Conservation (phyloP, 2,797 vertebrate genomes). For the Lepidocolaptes lacrymiger region DNA sequence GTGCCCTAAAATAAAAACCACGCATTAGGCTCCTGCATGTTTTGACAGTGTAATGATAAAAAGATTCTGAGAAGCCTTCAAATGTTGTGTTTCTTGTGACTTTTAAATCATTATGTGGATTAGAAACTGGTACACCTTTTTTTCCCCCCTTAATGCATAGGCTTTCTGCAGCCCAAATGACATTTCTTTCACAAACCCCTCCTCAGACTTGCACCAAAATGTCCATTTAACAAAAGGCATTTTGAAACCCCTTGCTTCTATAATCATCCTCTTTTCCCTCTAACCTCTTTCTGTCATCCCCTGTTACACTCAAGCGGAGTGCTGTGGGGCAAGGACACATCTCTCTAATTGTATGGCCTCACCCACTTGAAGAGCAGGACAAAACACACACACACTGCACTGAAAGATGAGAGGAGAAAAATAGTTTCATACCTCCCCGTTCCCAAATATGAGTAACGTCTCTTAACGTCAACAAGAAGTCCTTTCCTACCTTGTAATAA, state of each 20-base stretch:
- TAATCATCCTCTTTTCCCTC: background rate
- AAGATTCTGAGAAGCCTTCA: background rate
- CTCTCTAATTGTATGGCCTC: background rate
- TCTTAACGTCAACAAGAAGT: background rate
- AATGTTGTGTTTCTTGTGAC: background rate
- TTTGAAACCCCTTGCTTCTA: background rate
- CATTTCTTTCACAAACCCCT: background rate
- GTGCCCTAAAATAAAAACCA: background rate
- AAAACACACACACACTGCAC: background rate
- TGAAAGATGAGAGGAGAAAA: background rate
- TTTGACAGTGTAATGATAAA: background rate
- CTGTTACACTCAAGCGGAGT: background rate
- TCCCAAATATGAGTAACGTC: background rate
- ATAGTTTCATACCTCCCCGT: accelerated
- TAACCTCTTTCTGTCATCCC: slow-evolving; percentile 51
- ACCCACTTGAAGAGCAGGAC: background rate
- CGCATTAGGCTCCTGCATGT: background rate
- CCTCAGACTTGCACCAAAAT: background rate
- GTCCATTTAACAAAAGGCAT: slow-evolving; percentile 15
- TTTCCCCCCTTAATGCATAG: background rate
- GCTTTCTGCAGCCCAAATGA: background rate
- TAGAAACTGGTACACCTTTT: background rate
- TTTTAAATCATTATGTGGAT: background rate
- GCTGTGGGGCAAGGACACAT: background rate
- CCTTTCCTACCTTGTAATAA: background rate